Percentiles rank a stretch among this genome's conserved stretches.
Conservation (phyloP, 1,140 invertebrate species). For the Venturia canescens region DNA sequence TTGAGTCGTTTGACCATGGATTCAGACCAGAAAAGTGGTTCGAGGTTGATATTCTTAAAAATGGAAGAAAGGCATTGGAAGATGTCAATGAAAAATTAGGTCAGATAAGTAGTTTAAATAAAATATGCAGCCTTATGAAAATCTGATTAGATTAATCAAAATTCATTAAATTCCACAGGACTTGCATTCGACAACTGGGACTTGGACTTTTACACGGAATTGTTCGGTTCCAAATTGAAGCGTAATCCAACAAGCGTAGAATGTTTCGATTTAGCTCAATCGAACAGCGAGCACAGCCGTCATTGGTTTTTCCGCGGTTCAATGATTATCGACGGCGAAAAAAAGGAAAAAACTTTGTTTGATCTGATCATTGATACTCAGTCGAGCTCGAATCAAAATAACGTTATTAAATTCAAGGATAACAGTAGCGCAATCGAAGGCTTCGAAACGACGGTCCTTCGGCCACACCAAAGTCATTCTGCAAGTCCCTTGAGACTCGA, state of each 20-base stretch:
- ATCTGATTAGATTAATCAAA: background rate
- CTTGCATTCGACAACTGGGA: conserved; percentile 94
- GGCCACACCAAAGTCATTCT: conserved; percentile 79
- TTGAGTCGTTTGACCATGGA: conserved; percentile 83
- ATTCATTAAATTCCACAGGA: conserved; percentile 74
- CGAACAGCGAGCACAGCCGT: conserved; percentile 95
- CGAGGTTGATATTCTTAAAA: conserved; percentile 87
- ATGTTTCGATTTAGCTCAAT: conserved; percentile 98
- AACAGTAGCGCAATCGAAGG: conserved; percentile 98
- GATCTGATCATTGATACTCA: conserved; percentile 96
- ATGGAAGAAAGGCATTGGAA: conserved; percentile 88
- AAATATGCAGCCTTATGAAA: background rate
- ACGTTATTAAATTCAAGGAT: conserved; percentile 98
- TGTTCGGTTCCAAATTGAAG: conserved; percentile 89
- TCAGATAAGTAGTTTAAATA: conserved; percentile 61
- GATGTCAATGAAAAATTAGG: conserved; percentile 90
- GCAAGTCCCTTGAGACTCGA: conserved; percentile 82
- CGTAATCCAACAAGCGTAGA: conserved; percentile 98
- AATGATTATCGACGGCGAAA: conserved; percentile 90
- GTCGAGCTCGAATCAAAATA: conserved; percentile 90
- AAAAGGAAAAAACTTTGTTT: conserved; percentile 89
- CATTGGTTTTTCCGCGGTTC: conserved; percentile 97
- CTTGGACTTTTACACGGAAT: conserved; percentile 89
- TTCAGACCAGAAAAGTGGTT: conserved; percentile 87
- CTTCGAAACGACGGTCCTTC: conserved; percentile 82